A percentile compares a stretch with the other conserved stretches of the same genome.
Evolutionary conservation across 2,113 vertebrate species (phyloP).

Genomic region (Aix galericulata): DNA sequence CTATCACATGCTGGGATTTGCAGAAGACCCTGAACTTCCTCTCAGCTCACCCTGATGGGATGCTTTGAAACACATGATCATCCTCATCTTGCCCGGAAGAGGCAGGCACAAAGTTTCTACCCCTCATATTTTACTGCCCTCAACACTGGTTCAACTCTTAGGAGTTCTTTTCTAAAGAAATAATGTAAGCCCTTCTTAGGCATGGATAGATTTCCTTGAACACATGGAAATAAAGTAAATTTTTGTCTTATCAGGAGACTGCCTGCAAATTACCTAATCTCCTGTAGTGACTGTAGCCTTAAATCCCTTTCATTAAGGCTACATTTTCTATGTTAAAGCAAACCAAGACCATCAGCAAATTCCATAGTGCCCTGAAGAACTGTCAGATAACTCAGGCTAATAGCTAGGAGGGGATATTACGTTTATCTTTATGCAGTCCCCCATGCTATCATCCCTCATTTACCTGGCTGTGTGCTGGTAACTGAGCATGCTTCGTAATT

Average conservation of each 20-base stretch:
- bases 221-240: background rate
- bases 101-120: background rate
- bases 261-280: constrained; percentile 19
- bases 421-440: background rate
- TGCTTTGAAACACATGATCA: background rate
- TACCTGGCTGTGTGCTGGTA: background rate
- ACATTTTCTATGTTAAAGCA: background rate
- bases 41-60: background rate
- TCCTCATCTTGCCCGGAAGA: background rate
- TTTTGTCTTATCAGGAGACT: background rate
- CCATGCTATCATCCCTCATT: background rate
- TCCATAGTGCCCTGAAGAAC: background rate
- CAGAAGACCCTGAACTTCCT: background rate
- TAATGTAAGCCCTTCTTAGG: background rate
- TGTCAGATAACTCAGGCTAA: constrained; percentile 1
- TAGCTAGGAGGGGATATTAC: background rate
- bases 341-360: background rate
- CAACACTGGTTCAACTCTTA: background rate
- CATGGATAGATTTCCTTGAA: background rate
- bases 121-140: background rate
- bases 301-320: background rate
- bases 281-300: background rate
- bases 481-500: constrained; percentile 1
- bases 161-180: background rate
- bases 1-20: background rate